Conservation (phyloP, 2,888 invertebrate genomes). For the Polia nebulosa region DNA sequence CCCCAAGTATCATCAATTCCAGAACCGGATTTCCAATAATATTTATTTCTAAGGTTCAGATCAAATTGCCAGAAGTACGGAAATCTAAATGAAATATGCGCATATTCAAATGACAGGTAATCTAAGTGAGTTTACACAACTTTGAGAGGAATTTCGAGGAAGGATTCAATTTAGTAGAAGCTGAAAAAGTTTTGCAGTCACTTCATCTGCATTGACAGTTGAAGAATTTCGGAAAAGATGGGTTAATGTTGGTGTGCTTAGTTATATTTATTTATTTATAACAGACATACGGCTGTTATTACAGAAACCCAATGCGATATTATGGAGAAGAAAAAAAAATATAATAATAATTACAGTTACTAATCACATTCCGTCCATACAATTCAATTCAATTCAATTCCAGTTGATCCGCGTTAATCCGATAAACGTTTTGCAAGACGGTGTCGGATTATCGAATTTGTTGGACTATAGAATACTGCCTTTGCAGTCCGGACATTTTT, state of each 20-base stretch:
- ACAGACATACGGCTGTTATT: too few species aligned
- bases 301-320: too few species aligned
- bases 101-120: constrained; percentile 49
- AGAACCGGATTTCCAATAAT: constrained; percentile 9
- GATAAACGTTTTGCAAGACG: too few species aligned
- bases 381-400: too few species aligned
- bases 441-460: too few species aligned
- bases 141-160: constrained; percentile 15
- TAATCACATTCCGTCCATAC: too few species aligned
- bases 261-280: too few species aligned
- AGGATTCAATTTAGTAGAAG: constrained; percentile 32
- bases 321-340: too few species aligned
- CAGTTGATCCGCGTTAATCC: too few species aligned
- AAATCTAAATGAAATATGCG: constrained; percentile 31
- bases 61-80: constrained; percentile 37
- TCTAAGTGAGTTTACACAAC: constrained; percentile 33
- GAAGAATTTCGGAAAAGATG: background rate
- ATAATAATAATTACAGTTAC: too few species aligned
- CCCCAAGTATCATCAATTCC: constrained; percentile 16
- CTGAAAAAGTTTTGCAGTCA: constrained; percentile 10
- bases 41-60: constrained; percentile 23
- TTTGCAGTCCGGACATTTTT: too few species aligned
- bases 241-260: background rate
- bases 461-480: too few species aligned
- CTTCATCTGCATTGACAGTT: constrained; percentile 15